A percentile compares a stretch with the other conserved stretches of the same genome.
These are phyloP conservation scores for Trichacis sp. DNA, from an alignment of 2,888 invertebrate genomes.

Conservation along the genomic window DNA sequence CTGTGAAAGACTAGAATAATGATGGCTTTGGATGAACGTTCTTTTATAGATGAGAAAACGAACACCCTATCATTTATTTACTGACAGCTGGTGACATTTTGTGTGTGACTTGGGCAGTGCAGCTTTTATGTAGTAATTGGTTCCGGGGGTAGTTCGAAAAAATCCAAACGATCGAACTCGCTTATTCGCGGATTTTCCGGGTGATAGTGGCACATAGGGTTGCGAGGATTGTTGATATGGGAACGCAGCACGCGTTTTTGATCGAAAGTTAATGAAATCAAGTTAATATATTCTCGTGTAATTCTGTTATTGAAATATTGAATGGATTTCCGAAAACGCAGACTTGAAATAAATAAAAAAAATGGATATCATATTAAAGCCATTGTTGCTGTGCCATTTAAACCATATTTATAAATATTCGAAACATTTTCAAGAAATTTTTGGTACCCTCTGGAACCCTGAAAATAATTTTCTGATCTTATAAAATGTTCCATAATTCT, in stretches of 20 bases:
- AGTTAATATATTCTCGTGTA: too few species aligned
- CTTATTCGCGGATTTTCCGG: conserved; percentile 33
- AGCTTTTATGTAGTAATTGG: conserved; percentile 42
- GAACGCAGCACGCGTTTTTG: conserved; percentile 19
- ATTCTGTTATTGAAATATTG: too few species aligned
- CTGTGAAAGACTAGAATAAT: neutral
- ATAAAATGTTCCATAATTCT: too few species aligned
- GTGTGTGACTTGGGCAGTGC: conserved; percentile 21
- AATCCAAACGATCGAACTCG: conserved; percentile 38
- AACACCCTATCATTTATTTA: conserved; percentile 32
- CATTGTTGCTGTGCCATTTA: too few species aligned
- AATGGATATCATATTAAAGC: too few species aligned
- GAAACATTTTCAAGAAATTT: too few species aligned
- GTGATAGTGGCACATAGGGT: too few species aligned
- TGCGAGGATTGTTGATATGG: conserved; percentile 30
- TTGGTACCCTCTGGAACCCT: too few species aligned
- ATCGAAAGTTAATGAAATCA: neutral
- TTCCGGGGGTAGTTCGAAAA: conserved; percentile 43
- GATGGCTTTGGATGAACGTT: conserved; percentile 2
- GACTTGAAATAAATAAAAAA: too few species aligned
- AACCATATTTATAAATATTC: too few species aligned
- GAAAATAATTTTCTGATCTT: too few species aligned
- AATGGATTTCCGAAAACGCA: too few species aligned
- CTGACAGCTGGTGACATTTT: conserved; percentile 12
- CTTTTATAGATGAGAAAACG: conserved; percentile 15